A percentile compares a stretch with the other conserved stretches of the same genome.
Evolutionary conservation across 2,888 invertebrate species (phyloP).

Genomic region (Volucella inflata): DNA sequence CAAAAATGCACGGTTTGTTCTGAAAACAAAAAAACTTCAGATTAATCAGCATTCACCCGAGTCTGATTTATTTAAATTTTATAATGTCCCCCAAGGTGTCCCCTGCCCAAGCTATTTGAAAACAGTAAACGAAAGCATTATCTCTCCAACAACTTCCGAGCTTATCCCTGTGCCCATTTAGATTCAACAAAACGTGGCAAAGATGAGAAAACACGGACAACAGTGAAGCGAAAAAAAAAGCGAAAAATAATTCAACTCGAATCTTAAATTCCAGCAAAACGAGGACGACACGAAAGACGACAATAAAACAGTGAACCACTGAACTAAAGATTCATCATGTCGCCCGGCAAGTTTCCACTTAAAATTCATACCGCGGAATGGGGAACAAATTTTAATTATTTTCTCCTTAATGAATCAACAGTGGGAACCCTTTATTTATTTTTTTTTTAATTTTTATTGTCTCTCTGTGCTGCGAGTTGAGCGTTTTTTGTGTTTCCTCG

Average conservation of each 20-base stretch:
- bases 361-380: conserved; percentile 73
- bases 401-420: conserved; percentile 73
- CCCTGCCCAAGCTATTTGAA: neutral
- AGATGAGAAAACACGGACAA: too few relatives aligned
- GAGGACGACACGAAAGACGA: conserved; percentile 29
- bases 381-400: conserved; percentile 73
- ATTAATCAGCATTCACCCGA: neutral
- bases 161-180: neutral
- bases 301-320: conserved; percentile 51
- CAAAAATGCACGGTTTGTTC: too few relatives aligned
- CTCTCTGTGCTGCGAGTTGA: conserved; percentile 25
- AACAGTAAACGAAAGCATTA: neutral
- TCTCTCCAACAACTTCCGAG: conserved; percentile 12
- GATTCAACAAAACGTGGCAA: neutral
- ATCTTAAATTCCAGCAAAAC: conserved; percentile 49
- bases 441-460: conserved; percentile 7
- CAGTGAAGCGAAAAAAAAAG: conserved; percentile 1
- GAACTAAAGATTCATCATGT: conserved; percentile 67
- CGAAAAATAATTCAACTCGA: conserved; percentile 20
- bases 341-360: conserved; percentile 66
- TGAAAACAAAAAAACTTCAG: neutral
- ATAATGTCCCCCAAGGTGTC: too few relatives aligned
- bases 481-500: neutral
- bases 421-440: conserved; percentile 28
- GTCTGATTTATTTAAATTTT: too few relatives aligned